A percentile compares a stretch with the other conserved stretches of the same genome.
Conservation (phyloP, 2,888 invertebrate genomes). For the Meandrusa payeni region DNA sequence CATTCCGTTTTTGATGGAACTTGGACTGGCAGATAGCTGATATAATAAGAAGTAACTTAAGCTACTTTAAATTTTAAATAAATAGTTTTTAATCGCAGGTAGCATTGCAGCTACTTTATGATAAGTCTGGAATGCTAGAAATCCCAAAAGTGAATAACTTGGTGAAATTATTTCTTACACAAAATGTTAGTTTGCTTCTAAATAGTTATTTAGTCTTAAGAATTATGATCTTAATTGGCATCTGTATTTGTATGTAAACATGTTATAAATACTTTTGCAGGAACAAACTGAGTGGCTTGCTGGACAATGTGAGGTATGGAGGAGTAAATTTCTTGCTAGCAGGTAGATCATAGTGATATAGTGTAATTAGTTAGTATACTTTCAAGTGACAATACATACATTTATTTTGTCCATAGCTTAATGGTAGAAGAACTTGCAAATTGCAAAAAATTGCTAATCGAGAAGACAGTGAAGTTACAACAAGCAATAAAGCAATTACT, state of each 20-base stretch:
- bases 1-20: no score
- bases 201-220: no score
- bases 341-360: conserved; percentile 75
- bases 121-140: no score
- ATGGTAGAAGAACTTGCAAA: conserved; percentile 95
- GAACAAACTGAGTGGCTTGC: conserved; percentile 96
- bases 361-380: neutral
- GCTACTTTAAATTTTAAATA: no score
- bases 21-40: no score
- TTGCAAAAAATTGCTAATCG: conserved; percentile 90
- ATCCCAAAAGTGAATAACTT: no score
- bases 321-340: conserved; percentile 97
- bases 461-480: conserved; percentile 85
- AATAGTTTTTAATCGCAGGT: no score
- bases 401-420: conserved; percentile 80
- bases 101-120: no score
- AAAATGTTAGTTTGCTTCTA: no score
- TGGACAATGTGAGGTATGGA: conserved; percentile 97
- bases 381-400: neutral
- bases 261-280: conserved; percentile 35
- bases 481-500: conserved; percentile 85
- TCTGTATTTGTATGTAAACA: neutral
- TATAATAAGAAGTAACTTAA: no score
- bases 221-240: no score
- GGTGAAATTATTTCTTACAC: no score